phyloP scores from a whole-genome alignment of 2,113 vertebrate species.

The Synodontis membranacea region DNA sequence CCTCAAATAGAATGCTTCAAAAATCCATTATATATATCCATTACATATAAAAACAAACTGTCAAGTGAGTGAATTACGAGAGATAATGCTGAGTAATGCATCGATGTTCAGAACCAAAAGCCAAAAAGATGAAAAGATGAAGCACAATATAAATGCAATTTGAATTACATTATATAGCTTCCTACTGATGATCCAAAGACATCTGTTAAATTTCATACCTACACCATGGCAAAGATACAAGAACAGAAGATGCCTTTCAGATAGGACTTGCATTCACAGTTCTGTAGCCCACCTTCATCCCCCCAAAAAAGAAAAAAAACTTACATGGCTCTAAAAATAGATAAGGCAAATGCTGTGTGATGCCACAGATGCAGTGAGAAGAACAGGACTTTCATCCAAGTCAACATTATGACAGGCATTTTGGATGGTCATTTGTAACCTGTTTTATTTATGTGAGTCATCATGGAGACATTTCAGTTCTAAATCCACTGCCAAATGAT shows the following conservation, averaged over 20 bases:
- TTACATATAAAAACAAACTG: neutral
- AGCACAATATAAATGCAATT: neutral
- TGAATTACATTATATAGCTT: neutral
- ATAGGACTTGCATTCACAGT: neutral
- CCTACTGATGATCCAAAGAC: neutral
- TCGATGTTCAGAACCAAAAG: neutral
- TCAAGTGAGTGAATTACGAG: no score
- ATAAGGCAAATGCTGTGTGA: neutral
- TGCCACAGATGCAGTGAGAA: neutral
- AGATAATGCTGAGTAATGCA: neutral
- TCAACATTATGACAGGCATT: slow-evolving; percentile 15
- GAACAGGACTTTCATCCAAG: slow-evolving; percentile 1
- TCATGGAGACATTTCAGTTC: neutral
- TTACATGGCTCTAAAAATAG: neutral
- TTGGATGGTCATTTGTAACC: neutral
- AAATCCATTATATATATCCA: no score
- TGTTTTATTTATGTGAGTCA: slow-evolving; percentile 2
- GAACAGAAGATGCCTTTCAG: neutral
- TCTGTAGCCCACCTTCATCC: neutral
- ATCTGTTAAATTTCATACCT: neutral
- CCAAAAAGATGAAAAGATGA: neutral
- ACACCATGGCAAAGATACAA: neutral
- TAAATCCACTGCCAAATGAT: neutral
- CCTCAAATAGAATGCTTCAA: neutral
- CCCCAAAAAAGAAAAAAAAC: neutral